phyloP scores from a whole-genome alignment of 1,140 invertebrate species.

The Camponotus vicinus region DNA sequence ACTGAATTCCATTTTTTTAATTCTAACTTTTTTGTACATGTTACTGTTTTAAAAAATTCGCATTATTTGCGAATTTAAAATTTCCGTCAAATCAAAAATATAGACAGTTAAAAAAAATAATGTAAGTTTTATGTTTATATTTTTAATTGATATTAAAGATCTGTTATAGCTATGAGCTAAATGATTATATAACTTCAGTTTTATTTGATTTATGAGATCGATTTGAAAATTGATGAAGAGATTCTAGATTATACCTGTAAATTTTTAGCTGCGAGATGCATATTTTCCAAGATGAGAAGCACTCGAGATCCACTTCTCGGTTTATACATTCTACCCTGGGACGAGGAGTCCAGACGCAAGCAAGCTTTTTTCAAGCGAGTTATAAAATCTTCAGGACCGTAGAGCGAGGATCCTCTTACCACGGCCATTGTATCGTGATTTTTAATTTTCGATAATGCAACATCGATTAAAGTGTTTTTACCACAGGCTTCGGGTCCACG shows the following conservation, averaged over 20 bases:
- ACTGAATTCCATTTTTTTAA: neutral
- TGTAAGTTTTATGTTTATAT: neutral
- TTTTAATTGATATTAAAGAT: neutral
- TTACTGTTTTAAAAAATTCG: neutral
- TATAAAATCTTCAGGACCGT: slow-evolving; percentile 81
- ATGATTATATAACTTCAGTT: neutral
- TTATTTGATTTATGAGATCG: too few species aligned
- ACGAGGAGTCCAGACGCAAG: slow-evolving; percentile 82
- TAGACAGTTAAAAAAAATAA: neutral
- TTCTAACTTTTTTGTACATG: neutral
- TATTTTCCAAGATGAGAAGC: slow-evolving; percentile 80
- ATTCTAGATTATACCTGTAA: slow-evolving; percentile 76
- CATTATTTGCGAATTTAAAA: neutral
- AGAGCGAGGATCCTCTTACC: slow-evolving; percentile 80
- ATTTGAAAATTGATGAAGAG: neutral
- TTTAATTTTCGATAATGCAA: slow-evolving; percentile 76
- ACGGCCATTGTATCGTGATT: slow-evolving; percentile 76
- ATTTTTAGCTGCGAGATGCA: slow-evolving; percentile 81
- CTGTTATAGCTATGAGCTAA: neutral
- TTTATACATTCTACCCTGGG: slow-evolving; percentile 80
- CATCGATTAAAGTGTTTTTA: slow-evolving; percentile 80
- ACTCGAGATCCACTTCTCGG: slow-evolving; percentile 81
- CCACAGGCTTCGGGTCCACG: slow-evolving; percentile 81
- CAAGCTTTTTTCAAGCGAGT: slow-evolving; percentile 81
- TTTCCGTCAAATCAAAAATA: neutral